Percentiles rank a stretch among this genome's conserved stretches.
These are phyloP conservation scores for Myzus persicae DNA, from an alignment of 1,140 invertebrate species.

Conservation along the genomic window DNA sequence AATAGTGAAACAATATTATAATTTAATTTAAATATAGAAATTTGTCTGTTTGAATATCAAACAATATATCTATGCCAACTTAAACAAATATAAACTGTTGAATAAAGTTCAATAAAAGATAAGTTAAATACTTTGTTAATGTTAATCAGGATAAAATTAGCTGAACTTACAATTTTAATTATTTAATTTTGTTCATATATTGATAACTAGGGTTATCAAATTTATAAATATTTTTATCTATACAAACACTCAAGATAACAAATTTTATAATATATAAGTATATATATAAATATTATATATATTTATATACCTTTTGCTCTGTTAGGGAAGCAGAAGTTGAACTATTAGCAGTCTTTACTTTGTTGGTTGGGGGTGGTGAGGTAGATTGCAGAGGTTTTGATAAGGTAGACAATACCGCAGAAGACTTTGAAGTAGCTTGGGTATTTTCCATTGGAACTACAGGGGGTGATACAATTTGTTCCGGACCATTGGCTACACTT, in stretches of 20 bases:
- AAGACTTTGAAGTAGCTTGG: constrained; percentile 32
- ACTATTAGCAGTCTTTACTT: constrained; percentile 68
- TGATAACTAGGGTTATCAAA: not conserved
- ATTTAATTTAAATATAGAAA: not conserved
- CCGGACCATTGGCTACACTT: constrained; percentile 27
- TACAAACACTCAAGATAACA: not conserved
- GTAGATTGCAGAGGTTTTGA: constrained; percentile 63
- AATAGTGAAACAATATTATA: not conserved
- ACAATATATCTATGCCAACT: not conserved
- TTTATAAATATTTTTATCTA: not conserved
- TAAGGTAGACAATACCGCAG: constrained; percentile 29
- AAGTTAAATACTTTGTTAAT: not conserved
- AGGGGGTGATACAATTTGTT: constrained; percentile 38
- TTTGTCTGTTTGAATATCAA: not conserved
- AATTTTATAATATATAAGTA: constrained; percentile 2
- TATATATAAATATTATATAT: constrained; percentile 15
- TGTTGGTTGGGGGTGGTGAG: constrained; percentile 67
- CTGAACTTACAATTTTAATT: not conserved
- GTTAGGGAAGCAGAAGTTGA: constrained; percentile 37
- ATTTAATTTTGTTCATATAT: not conserved
- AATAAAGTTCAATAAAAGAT: not conserved
- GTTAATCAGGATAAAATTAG: not conserved
- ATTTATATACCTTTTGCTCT: constrained; percentile 51
- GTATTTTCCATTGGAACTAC: constrained; percentile 40
- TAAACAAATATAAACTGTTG: not conserved